phyloP scores from a whole-genome alignment of 2,113 vertebrate species.

The Electrona antarctica region DNA sequence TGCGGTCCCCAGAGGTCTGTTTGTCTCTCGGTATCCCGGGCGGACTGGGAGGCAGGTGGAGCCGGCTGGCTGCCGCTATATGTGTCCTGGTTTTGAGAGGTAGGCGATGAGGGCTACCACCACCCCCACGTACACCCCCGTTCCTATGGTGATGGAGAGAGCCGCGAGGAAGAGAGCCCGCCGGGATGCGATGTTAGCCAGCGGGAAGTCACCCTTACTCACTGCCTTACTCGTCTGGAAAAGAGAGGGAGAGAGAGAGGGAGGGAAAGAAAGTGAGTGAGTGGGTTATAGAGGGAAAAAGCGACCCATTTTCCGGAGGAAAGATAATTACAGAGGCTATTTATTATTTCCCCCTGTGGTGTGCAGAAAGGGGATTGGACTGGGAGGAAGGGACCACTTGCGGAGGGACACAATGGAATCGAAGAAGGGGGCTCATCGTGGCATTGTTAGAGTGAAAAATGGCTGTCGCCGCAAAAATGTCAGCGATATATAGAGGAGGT shows the following conservation, averaged over 20 bases:
- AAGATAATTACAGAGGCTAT: constrained; percentile 42
- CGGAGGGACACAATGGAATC: not conserved
- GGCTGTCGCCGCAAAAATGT: constrained; percentile 56
- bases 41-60: constrained; percentile 13
- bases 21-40: constrained; percentile 45
- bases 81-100: constrained; percentile 91
- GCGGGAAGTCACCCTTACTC: constrained; percentile 94
- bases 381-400: constrained; percentile 19
- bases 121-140: constrained; percentile 93
- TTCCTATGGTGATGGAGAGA: constrained; percentile 95
- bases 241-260: constrained; percentile 23
- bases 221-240: constrained; percentile 95
- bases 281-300: too few species aligned
- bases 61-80: constrained; percentile 75
- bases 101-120: constrained; percentile 95
- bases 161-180: constrained; percentile 93
- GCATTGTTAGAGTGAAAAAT: constrained; percentile 31
- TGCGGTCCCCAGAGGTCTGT: constrained; percentile 36
- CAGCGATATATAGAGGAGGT: constrained; percentile 28
- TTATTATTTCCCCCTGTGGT: constrained; percentile 23
- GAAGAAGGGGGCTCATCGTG: constrained; percentile 38
- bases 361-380: not conserved
- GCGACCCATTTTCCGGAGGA: constrained; percentile 36
- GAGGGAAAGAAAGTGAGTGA: constrained; percentile 53
- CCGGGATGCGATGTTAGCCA: constrained; percentile 92